Evolutionary conservation across 2,888 invertebrate genomes (phyloP).

Genomic region (Myopa testacea): DNA sequence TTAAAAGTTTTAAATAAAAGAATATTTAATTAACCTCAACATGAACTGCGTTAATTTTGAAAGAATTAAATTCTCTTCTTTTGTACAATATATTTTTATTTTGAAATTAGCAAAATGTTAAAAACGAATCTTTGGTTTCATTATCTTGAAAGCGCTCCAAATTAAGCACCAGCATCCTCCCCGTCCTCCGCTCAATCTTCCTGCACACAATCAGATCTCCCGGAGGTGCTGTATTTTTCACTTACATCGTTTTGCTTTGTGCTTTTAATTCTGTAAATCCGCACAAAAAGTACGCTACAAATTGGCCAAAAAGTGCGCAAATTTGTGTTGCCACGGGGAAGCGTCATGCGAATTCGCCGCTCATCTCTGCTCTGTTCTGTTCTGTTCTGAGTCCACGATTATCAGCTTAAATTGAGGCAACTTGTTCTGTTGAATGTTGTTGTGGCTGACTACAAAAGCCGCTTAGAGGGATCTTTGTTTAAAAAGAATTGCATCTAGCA

Average conservation of each 20-base stretch:
- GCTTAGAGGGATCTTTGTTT: too few species aligned
- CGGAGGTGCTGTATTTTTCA: constrained; percentile 36
- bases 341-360: background rate
- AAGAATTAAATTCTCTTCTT: too few species aligned
- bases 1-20: too few species aligned
- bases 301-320: constrained; percentile 11
- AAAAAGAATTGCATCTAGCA: too few species aligned
- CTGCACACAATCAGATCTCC: background rate
- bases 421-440: background rate
- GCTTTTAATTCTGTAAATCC: background rate
- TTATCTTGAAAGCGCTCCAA: too few species aligned
- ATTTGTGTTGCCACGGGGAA: constrained; percentile 13
- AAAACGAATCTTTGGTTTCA: too few species aligned
- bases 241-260: constrained; percentile 35
- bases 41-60: too few species aligned
- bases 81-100: too few species aligned
- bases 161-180: too few species aligned
- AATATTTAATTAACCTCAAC: too few species aligned
- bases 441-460: background rate
- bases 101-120: too few species aligned
- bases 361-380: background rate
- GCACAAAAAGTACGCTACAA: constrained; percentile 2
- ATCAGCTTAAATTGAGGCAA: background rate
- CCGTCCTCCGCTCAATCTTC: background rate
- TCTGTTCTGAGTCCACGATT: background rate